These are phyloP conservation scores for Ophioderma brevispina DNA, from an alignment of 35 echinoderm and acorn worm genomes.

Conservation along the genomic window DNA sequence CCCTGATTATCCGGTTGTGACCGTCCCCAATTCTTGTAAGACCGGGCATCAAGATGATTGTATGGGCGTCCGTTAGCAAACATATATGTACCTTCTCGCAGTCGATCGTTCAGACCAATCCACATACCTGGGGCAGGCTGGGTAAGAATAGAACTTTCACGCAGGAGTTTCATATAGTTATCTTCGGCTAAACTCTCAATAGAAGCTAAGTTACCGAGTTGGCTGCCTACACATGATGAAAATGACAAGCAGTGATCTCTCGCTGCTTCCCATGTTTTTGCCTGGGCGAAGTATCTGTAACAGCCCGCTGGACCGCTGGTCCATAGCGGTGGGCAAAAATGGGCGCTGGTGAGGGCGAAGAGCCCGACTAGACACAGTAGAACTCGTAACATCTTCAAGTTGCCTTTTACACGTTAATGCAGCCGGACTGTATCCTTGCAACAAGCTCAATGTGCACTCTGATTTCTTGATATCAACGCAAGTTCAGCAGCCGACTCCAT, in stretches of 20 bases:
- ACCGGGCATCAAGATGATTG: too few relatives aligned
- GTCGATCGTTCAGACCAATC: neutral
- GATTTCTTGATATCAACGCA: too few relatives aligned
- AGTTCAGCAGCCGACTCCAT: neutral
- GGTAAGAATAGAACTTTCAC: neutral
- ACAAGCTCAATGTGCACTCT: too few relatives aligned
- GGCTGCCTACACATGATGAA: neutral
- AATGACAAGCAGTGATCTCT: neutral
- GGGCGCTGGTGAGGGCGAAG: neutral
- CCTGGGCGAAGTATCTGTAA: neutral
- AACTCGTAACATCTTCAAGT: neutral
- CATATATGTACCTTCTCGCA: neutral
- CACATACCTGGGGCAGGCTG: neutral
- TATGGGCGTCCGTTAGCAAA: neutral
- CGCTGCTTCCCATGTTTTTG: neutral
- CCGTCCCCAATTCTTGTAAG: neutral
- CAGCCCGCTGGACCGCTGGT: neutral
- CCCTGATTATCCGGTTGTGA: neutral
- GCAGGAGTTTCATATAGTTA: neutral
- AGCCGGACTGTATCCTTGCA: too few relatives aligned
- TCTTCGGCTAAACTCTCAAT: neutral
- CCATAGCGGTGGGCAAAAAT: neutral
- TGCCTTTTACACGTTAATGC: too few relatives aligned
- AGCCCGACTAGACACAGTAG: neutral
- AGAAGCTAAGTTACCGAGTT: neutral